Base-by-base conservation (phyloP, 2,113 vertebrate genomes). In the Montifringilla adamsi region DNA sequence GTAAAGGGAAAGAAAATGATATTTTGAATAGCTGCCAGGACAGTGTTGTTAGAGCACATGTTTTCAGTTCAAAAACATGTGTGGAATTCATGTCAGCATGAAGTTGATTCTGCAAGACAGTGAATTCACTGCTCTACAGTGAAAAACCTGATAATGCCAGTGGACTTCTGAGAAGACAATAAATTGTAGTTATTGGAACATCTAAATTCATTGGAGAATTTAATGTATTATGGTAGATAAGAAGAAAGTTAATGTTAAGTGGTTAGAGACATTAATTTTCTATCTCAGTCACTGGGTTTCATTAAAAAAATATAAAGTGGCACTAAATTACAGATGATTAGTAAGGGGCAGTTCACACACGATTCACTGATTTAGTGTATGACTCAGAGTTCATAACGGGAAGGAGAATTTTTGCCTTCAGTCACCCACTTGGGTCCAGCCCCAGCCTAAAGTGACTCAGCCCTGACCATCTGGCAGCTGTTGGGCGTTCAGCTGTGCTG, bases 71-170 rank as follows among this genome's bases (percentile, higher is more conserved):
- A 33, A 49, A 96, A 94, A 56, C 80, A 27, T 35, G 41, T 88
- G 24, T 94, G 87, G 78, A 95, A 97, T 97, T 96, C 78, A 56
- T 69, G 78, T 94, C 77, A 82, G 21, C 58, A 11, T 90, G 24
- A 62, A 89, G 30, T 78, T 49, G 37, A 64, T 43, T 39, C 70
- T 94, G n/a, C 56, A 92, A 87, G 76, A 64, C 68, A 78, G 63
- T 81, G 39, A 87, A 64, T 89, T 92, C 50, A 89, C 27, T 70
- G 13, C 76, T 68, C n/a, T 89, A 19, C 50, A 84, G 11, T 58
- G 64, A 85, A 95, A 92, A 43, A 37, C 24, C 20, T 69, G 21
- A 37, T 85, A 81, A 47, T 87, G 56, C 63, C 91, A 62, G 6
- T 76, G 86, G 89, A 90, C 64, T 70, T 96, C 37, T 60, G 28